Base-by-base conservation (phyloP, 2,113 vertebrate genomes). In the Scartelaos histophorus region DNA sequence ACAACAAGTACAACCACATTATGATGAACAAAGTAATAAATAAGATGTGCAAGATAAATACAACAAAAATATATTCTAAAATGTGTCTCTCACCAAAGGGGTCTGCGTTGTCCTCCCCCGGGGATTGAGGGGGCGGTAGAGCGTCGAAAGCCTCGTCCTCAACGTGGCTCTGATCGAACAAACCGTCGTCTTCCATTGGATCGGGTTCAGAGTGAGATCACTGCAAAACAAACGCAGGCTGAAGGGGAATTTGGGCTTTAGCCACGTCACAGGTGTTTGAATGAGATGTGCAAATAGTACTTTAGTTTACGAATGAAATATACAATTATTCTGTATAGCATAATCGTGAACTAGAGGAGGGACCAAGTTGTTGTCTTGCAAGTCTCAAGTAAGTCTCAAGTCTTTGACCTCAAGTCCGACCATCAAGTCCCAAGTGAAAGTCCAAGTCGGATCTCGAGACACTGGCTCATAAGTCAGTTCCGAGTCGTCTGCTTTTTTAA, bases 91-190 rank as follows among this genome's bases (percentile, higher is more conserved):
- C 89, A 38, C 51, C 78, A 53, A 91, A 88, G 3, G 46, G 77
- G 61, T 89, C 84, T 64, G 77, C 93, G 5, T 92, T 92, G 0
- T 69, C 86, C 12, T 83, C 87, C 13, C 54, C 82, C 0, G 95
- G 96, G 53, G 96, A 98, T 29, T 64, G 79, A 15, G 97, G 97
- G 6, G 97, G 95, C 0, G 96, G 96, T 1, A 98, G 92, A 22
- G 96, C 94, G 16, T 94, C 93, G 69, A 97, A 97, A 0, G 54
- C 82, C 80, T 98, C 96, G 0, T 98, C 96, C 68, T 95, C 93
- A 1, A 80, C 77, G 2, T 86, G 77, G 3, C 96, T 94, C 67
- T 93, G 75, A 56, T 92, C 91, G 75, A 87, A 84, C 62, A 89
- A 75, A 45, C 80, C 90, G 57, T 91, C 90, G 58, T 61, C 58